These are phyloP conservation scores for Hypsopygia costalis DNA, from an alignment of 2,888 invertebrate species.

Conservation along the genomic window DNA sequence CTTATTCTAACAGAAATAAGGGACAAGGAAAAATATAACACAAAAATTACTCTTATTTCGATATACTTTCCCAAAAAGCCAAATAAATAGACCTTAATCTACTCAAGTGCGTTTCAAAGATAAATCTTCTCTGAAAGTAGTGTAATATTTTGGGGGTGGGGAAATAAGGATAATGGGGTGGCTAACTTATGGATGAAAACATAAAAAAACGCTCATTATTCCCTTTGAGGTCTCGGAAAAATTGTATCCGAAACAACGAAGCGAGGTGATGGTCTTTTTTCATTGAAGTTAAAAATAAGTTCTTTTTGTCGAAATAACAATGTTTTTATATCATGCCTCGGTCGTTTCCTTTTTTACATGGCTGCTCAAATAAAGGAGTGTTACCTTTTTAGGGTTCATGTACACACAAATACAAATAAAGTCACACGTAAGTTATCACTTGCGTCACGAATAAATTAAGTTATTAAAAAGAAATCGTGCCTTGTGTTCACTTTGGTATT, in stretches of 20 bases:
- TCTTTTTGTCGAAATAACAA: slow-evolving; percentile 1
- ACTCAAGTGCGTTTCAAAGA: slow-evolving; percentile 7
- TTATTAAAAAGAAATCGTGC: too few species aligned
- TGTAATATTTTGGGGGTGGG: slow-evolving; percentile 9
- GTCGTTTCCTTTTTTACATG: too few species aligned
- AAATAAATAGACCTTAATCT: slow-evolving; percentile 8
- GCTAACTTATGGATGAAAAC: slow-evolving; percentile 3
- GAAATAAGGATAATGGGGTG: slow-evolving; percentile 10
- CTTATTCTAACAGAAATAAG: too few species aligned
- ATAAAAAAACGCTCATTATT: slow-evolving; percentile 13
- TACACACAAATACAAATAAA: too few species aligned
- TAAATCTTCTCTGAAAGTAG: slow-evolving; percentile 5
- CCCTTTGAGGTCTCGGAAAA: slow-evolving; percentile 7
- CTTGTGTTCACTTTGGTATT: too few species aligned
- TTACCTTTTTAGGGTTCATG: too few species aligned
- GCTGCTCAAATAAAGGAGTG: too few species aligned
- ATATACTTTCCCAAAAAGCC: slow-evolving; percentile 6
- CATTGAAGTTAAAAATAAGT: slow-evolving; percentile 7
- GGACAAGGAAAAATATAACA: too few species aligned
- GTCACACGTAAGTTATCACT: too few species aligned
- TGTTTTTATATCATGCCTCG: neutral
- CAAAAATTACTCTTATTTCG: neutral
- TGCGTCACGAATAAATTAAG: too few species aligned
- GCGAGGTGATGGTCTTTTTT: slow-evolving; percentile 2
- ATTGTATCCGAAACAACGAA: slow-evolving; percentile 1